Conservation (phyloP, 2,113 vertebrate genomes). For the Arenaria interpres region DNA sequence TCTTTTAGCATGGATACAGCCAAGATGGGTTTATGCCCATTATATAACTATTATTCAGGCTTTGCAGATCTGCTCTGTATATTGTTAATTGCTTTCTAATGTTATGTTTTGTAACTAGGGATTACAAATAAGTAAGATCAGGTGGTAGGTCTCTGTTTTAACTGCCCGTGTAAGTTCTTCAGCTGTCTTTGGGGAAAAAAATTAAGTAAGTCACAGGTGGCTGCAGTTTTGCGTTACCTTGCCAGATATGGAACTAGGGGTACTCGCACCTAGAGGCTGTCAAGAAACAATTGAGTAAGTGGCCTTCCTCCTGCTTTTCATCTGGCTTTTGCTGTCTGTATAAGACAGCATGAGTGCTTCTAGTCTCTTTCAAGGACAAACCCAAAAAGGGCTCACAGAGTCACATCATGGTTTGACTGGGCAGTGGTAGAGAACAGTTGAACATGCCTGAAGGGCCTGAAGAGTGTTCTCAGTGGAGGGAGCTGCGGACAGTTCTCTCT, state of each 20-base stretch:
- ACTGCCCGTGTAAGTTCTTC: not conserved
- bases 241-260: not conserved
- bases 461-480: not conserved
- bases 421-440: not conserved
- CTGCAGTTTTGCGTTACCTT: not conserved
- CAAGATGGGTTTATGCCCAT: not conserved
- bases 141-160: not conserved
- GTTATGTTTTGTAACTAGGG: not conserved
- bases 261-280: not conserved
- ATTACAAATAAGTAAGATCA: not conserved
- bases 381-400: not conserved
- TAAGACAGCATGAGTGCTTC: not conserved
- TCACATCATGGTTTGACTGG: not conserved
- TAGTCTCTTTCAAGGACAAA: not conserved
- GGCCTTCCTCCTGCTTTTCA: not conserved
- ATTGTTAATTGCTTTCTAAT: not conserved
- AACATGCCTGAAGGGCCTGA: accelerated
- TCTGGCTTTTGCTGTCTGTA: not conserved
- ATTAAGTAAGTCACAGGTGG: not conserved
- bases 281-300: not conserved
- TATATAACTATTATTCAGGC: not conserved
- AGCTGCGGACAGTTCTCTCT: not conserved
- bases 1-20: not conserved
- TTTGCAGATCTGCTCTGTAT: not conserved
- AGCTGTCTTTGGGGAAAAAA: not conserved